Percentiles rank a stretch among this genome's conserved stretches.
These are phyloP conservation scores for Nibea albiflora DNA, from an alignment of 2,113 vertebrate genomes.

Conservation along the genomic window DNA sequence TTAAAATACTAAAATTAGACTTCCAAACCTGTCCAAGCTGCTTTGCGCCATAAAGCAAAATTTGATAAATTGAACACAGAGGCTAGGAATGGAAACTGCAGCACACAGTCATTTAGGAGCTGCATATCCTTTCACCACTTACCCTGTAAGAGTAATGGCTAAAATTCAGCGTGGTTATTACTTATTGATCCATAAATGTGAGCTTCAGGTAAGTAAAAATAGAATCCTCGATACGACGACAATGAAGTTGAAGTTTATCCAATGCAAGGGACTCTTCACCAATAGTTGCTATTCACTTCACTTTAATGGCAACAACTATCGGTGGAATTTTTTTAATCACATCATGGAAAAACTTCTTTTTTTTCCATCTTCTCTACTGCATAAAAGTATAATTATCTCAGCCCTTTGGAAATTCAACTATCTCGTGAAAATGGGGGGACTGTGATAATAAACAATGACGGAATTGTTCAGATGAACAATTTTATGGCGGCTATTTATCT, in stretches of 20 bases:
- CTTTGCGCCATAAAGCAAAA: neutral
- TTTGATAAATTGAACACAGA: no score
- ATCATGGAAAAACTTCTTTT: neutral
- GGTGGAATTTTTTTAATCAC: neutral
- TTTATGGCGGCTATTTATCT: no score
- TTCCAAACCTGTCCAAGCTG: neutral
- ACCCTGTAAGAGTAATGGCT: neutral
- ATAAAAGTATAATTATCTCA: no score
- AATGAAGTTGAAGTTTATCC: no score
- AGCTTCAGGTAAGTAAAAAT: neutral
- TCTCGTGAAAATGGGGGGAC: no score
- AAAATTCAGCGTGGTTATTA: neutral
- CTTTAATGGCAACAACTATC: neutral
- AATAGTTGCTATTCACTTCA: neutral
- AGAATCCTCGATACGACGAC: neutral
- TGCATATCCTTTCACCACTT: neutral
- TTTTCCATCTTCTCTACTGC: no score
- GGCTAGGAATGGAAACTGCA: neutral
- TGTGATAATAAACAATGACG: neutral
- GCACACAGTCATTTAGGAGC: neutral
- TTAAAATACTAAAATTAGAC: neutral
- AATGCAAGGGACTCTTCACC: no score
- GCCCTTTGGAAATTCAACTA: no score
- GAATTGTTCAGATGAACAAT: neutral
- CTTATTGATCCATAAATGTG: neutral